These are phyloP conservation scores for Penaeus monodon DNA, from an alignment of 2,888 invertebrate genomes.

Conservation along the genomic window DNA sequence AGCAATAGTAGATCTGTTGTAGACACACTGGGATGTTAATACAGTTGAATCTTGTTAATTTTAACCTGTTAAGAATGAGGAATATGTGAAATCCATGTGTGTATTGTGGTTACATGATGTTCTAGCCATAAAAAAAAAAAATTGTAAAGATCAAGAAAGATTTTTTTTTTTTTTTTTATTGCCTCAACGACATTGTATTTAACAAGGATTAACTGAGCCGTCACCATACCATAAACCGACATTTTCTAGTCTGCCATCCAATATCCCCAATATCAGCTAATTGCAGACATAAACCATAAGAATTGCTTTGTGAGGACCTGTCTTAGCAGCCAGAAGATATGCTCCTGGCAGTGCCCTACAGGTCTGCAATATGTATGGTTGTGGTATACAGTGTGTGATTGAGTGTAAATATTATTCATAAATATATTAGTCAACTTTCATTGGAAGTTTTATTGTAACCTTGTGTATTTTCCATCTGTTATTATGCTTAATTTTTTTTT, in stretches of 20 bases:
- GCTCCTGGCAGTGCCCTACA: conserved; percentile 50
- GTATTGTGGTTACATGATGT: background rate
- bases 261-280: conserved; percentile 12
- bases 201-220: conserved; percentile 11
- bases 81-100: background rate
- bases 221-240: conserved; percentile 8
- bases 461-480: too few relatives aligned
- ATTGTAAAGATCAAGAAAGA: background rate
- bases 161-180: background rate
- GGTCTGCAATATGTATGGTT: conserved; percentile 42
- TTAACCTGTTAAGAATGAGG: conserved; percentile 6
- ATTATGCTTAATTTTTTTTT: too few relatives aligned
- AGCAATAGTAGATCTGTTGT: conserved; percentile 8
- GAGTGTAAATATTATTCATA: conserved; percentile 53
- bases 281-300: background rate
- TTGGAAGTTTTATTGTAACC: too few relatives aligned
- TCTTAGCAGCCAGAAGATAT: conserved; percentile 8
- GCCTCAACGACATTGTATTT: background rate
- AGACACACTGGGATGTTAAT: conserved; percentile 17
- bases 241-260: conserved; percentile 32
- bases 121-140: background rate
- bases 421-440: conserved; percentile 56
- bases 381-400: conserved; percentile 56
- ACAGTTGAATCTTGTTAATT: conserved; percentile 20
- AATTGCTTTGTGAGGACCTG: too few relatives aligned